These are phyloP conservation scores for Agrochola litura DNA, from an alignment of 2,888 invertebrate species.

Conservation along the genomic window DNA sequence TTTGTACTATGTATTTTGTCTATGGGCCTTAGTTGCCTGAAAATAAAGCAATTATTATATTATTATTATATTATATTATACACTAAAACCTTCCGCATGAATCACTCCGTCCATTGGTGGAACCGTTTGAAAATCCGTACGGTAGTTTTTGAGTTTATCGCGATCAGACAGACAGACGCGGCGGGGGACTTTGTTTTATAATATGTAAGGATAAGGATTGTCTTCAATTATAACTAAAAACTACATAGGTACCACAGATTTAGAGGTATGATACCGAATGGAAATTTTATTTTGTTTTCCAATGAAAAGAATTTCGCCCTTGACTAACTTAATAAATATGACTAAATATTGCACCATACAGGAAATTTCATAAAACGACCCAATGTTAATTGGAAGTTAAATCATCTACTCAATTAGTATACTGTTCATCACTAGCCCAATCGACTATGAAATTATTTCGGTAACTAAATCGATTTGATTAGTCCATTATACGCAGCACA, in stretches of 20 bases:
- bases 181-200: no score
- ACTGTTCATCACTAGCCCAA: conserved; percentile 35
- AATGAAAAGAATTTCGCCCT: not conserved
- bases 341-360: conserved; percentile 30
- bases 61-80: no score
- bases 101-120: no score
- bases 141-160: no score
- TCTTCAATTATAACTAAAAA: conserved; percentile 2
- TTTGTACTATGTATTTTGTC: no score
- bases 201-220: no score
- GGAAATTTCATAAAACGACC: conserved; percentile 40
- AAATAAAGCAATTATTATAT: no score
- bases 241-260: not conserved
- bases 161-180: no score
- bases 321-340: conserved; percentile 19
- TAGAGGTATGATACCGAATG: not conserved
- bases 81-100: no score
- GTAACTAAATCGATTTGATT: conserved; percentile 48
- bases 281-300: not conserved
- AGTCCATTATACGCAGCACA: conserved; percentile 33
- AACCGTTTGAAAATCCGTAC: no score
- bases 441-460: conserved; percentile 41
- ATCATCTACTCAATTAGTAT: conserved; percentile 52
- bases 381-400: conserved; percentile 39
- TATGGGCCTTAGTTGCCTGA: no score